These are phyloP conservation scores for Podilymbus podiceps DNA, from an alignment of 2,113 vertebrate genomes.

Conservation along the genomic window DNA sequence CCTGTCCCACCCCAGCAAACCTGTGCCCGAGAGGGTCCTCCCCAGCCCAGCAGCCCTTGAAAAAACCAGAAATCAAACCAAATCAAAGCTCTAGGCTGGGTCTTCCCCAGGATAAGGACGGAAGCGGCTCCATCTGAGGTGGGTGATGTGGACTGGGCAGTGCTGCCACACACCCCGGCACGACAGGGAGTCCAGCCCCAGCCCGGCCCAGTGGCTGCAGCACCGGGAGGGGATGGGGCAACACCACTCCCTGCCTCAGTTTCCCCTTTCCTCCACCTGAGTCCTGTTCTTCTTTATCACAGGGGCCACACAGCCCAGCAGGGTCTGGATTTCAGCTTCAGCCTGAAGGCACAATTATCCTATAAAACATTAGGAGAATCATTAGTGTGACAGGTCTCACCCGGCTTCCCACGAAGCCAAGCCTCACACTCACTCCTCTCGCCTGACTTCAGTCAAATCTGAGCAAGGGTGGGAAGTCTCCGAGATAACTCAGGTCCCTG, in stretches of 20 bases:
- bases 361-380: background rate
- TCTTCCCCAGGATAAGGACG: background rate
- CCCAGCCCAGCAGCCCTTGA: background rate
- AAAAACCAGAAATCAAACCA: background rate
- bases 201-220: background rate
- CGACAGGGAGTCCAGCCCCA: background rate
- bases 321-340: background rate
- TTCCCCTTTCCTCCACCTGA: background rate
- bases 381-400: background rate
- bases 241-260: background rate
- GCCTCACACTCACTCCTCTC: background rate
- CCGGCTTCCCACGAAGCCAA: background rate
- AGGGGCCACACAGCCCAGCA: background rate
- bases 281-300: background rate
- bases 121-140: background rate
- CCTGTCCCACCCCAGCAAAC: background rate
- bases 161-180: fast-evolving
- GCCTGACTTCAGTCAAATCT: conserved; percentile 24
- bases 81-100: background rate
- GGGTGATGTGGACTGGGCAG: background rate
- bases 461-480: conserved; percentile 26
- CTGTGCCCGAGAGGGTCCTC: background rate
- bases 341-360: background rate
- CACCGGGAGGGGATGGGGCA: background rate
- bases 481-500: background rate